Percentiles rank a stretch among this genome's conserved stretches.
phyloP scores from a whole-genome alignment of 2,888 invertebrate genomes.

The Synergus japonicus region DNA sequence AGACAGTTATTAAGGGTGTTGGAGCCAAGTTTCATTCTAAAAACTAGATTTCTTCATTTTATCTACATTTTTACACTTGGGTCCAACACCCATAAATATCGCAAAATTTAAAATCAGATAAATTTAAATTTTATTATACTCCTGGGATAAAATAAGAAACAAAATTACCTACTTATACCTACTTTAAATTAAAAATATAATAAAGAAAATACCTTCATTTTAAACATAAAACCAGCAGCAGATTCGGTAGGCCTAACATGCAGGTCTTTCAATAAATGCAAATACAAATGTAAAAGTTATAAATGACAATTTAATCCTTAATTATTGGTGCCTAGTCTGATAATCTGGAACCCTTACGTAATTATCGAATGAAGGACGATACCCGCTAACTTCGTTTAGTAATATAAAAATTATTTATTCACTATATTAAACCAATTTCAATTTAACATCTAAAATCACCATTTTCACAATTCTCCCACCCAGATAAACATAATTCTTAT shows the following conservation, averaged over 20 bases:
- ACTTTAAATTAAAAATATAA: not conserved
- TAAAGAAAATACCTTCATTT: not conserved
- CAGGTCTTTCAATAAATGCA: constrained; percentile 38
- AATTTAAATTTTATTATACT: not conserved
- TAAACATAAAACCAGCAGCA: not conserved
- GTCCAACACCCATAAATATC: not conserved
- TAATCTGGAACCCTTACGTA: constrained; percentile 27
- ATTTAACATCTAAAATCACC: constrained; percentile 35
- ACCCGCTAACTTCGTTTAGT: constrained; percentile 35
- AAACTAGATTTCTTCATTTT: too few relatives aligned
- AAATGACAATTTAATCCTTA: constrained; percentile 42
- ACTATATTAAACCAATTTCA: constrained; percentile 39
- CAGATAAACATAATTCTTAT: constrained; percentile 20
- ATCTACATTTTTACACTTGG: too few relatives aligned
- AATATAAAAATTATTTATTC: constrained; percentile 39
- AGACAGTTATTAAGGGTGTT: too few relatives aligned
- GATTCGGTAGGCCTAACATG: constrained; percentile 6
- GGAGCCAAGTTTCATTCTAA: too few relatives aligned
- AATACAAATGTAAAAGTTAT: constrained; percentile 38
- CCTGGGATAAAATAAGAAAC: not conserved
- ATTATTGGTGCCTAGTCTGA: constrained; percentile 11
- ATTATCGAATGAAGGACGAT: constrained; percentile 31
- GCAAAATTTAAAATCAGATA: not conserved
- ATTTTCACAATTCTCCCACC: constrained; percentile 37
- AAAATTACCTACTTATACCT: not conserved